Base-by-base conservation (phyloP, 2,113 vertebrate genomes). In the Dolichotis patagonum region DNA sequence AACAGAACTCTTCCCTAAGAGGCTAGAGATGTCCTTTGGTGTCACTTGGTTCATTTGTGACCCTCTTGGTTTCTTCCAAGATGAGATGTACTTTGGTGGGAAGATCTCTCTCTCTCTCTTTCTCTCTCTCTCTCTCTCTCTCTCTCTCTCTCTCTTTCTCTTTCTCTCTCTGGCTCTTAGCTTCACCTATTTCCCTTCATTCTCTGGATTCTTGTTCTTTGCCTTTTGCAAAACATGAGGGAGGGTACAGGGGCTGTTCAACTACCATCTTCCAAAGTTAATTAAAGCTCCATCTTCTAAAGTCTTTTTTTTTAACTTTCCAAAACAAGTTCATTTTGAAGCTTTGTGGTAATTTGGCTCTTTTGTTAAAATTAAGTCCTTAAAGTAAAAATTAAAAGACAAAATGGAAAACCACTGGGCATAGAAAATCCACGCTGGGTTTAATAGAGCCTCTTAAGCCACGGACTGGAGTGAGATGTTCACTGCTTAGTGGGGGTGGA, bases 321-420 rank as follows among this genome's bases (percentile, higher is more conserved):
- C 71, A 88, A 96, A 96, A 97, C 97, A 94, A 60, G 75, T 96
- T 95, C 94, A 96, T 96, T 98, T 97, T 97, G 98, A 97, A 97
- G 95, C 71, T 78, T 75, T 91, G 89, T 94, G 81, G 95, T 97
- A 97, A 97, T 97, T 98, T 95, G 96, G 67, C 97, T 98, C 97
- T 97, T 98, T 98, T 97, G 96, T 98, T 98, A 97, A 98, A 98
- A 97, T 93, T 97, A 97, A 98, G 97, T 98, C 94, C 97, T 97
- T 97, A 97, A 91, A 97, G 94, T 91, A 96, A 98, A 98, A 98
- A 98, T 97, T 94, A 73, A 94, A 98, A 96, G 95, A 98, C 90
- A 90, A 97, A 98, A 98, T 97, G 97, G 88, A 97, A 98, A 98
- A 95, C 87, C 97, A 97, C 32, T 8, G 94, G 97, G 98, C 98